Evolutionary conservation across 2,797 vertebrate genomes (phyloP).

Genomic region (Cuculus canorus): DNA sequence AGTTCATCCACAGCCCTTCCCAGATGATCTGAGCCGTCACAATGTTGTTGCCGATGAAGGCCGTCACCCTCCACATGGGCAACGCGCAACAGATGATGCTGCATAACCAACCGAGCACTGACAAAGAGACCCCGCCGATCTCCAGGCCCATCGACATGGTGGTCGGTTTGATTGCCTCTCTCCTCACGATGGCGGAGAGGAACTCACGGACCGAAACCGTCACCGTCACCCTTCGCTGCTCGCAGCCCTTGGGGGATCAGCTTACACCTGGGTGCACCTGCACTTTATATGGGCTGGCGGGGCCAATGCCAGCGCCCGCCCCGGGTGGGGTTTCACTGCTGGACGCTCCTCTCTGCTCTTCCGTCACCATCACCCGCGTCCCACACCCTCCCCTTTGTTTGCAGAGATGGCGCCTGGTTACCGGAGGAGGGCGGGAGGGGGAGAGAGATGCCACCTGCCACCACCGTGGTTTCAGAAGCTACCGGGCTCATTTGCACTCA

Average conservation of each 20-base stretch:
- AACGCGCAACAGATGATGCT: conserved; percentile 87
- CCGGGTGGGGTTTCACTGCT: conserved; percentile 52
- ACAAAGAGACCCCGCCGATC: conserved; percentile 86
- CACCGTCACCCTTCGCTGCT: background rate
- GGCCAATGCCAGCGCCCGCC: conserved; percentile 15
- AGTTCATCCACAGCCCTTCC: conserved; percentile 96
- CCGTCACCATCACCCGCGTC: background rate
- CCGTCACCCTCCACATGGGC: conserved; percentile 92
- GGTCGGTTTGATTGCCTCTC: background rate
- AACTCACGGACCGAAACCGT: background rate
- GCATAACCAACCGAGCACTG: conserved; percentile 89
- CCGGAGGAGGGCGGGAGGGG: conserved; percentile 3
- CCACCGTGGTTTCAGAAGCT: background rate
- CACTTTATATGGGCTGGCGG: conserved; percentile 43
- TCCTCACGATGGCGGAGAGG: background rate
- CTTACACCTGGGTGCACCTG: conserved; percentile 30
- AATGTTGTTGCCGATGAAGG: conserved; percentile 93
- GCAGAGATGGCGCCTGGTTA: conserved; percentile 39
- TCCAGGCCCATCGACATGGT: conserved; percentile 92
- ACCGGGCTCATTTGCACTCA: accelerated
- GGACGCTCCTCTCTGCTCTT: conserved; percentile 39
- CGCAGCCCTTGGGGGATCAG: background rate
- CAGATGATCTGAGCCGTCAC: conserved; percentile 91
- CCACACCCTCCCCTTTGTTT: conserved; percentile 63
- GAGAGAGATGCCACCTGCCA: background rate